Evolutionary conservation across 2,797 vertebrate species (phyloP).

Genomic region (Setipinna tenuifilis): DNA sequence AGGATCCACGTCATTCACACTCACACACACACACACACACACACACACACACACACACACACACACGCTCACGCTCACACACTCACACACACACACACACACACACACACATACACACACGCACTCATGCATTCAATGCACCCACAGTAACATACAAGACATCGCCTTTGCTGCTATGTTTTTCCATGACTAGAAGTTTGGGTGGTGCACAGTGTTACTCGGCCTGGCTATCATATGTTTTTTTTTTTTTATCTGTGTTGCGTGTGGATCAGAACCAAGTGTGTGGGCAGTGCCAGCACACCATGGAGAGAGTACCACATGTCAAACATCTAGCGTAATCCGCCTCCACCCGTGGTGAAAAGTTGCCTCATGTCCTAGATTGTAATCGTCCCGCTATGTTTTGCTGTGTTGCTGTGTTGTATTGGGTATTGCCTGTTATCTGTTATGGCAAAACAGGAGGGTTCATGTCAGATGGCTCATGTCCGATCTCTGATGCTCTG

Average conservation of each 20-base stretch:
- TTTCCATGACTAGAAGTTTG: not conserved
- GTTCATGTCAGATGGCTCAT: too few relatives aligned
- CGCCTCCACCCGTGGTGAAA: not conserved
- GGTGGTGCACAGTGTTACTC: not conserved
- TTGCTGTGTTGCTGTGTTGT: too few relatives aligned
- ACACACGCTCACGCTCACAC: not conserved
- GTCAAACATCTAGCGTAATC: not conserved
- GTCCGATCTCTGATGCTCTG: not conserved
- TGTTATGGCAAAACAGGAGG: too few relatives aligned
- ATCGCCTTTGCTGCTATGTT: not conserved
- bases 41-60: not conserved
- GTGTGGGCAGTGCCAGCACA: not conserved
- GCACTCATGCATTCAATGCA: not conserved
- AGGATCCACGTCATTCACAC: constrained; percentile 45
- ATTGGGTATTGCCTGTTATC: too few relatives aligned
- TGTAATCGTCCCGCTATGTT: not conserved
- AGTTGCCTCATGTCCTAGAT: not conserved
- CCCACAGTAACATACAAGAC: not conserved
- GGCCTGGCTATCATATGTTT: not conserved
- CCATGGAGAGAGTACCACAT: constrained; percentile 12
- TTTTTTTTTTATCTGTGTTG: not conserved
- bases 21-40: not conserved
- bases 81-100: not conserved
- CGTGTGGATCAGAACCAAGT: not conserved
- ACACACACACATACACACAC: not conserved